Base-by-base conservation (phyloP, 2,888 invertebrate species). In the Cryptophagus acutangulus region DNA sequence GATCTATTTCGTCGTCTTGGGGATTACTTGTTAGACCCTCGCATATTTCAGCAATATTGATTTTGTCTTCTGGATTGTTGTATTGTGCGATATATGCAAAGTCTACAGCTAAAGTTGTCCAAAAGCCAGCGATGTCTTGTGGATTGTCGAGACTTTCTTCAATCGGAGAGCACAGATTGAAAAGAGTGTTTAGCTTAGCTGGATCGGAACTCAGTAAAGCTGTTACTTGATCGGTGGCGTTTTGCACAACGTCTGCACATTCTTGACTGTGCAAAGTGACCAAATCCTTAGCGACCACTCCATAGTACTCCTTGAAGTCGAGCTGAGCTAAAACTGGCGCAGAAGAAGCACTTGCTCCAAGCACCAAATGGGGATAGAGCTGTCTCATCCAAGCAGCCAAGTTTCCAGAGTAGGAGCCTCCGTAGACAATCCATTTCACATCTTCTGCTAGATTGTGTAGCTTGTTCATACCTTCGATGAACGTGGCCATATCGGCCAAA, bases 41-140 rank as follows among this genome's bases (percentile, higher is more conserved):
- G 62, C 95, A 95, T 57, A 82, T 74, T 10, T 79, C 77, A 61
- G 88, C 84, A 18, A 95, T 87, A 2, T 90, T 89, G 5, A 88
- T 83, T 0, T 72, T 55, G 64, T 75, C 69, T 54, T 74, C 72
- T 24, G 90, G 77, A 65, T 93, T 92, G 65, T 94, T 93, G 65
- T 95, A 95, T 61, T 96, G 95, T 0, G 94, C 93, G 20, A 93
- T 77, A 25, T 82, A 88, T 36, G 90, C 92, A 67, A 95, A 88
- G 66, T 88, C 86, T 33, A 83, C 79, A 1, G 92, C 86, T 26
- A 95, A 67, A 9, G 77, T 77, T 62, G 82, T 84, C 63, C 82
- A 89, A 40, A 96, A 79, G 61, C 83, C 91, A 1, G 82, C 74
- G 9, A 91, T 74, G 58, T 90, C 88, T 25, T 79, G 70, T 2